phyloP scores from a whole-genome alignment of 1,140 invertebrate genomes.

The Antheraea pernyi region DNA sequence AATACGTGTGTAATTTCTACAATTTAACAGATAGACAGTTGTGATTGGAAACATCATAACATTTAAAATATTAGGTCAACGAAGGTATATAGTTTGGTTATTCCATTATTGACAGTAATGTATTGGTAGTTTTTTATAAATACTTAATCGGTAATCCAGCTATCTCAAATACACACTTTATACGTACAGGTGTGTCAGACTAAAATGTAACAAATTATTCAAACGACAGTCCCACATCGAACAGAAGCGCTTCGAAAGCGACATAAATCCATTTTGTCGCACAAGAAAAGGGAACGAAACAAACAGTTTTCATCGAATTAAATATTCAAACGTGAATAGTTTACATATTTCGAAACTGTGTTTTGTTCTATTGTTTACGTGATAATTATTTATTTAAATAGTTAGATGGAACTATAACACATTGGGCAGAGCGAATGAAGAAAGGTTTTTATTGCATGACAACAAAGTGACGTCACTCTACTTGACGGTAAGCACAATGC shows the following conservation, averaged over 20 bases:
- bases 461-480: too few relatives aligned
- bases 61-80: too few relatives aligned
- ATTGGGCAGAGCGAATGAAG: too few relatives aligned
- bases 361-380: not conserved
- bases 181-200: constrained; percentile 20
- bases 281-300: not conserved
- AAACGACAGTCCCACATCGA: constrained; percentile 42
- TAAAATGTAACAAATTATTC: constrained; percentile 41
- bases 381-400: not conserved
- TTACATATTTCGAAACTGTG: not conserved
- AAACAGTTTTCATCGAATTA: not conserved
- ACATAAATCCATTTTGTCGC: constrained; percentile 25
- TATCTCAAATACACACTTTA: not conserved
- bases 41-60: too few relatives aligned
- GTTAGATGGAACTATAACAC: not conserved
- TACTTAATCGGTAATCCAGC: too few relatives aligned
- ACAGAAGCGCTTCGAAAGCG: constrained; percentile 16
- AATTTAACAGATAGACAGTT: too few relatives aligned
- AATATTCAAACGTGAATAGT: not conserved
- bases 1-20: too few relatives aligned
- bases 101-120: too few relatives aligned
- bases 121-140: too few relatives aligned
- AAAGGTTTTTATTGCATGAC: too few relatives aligned
- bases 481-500: too few relatives aligned
- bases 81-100: too few relatives aligned